Percentiles rank a stretch among this genome's conserved stretches.
Conservation (phyloP, 2,113 vertebrate species). For the Tringa solitaria region DNA sequence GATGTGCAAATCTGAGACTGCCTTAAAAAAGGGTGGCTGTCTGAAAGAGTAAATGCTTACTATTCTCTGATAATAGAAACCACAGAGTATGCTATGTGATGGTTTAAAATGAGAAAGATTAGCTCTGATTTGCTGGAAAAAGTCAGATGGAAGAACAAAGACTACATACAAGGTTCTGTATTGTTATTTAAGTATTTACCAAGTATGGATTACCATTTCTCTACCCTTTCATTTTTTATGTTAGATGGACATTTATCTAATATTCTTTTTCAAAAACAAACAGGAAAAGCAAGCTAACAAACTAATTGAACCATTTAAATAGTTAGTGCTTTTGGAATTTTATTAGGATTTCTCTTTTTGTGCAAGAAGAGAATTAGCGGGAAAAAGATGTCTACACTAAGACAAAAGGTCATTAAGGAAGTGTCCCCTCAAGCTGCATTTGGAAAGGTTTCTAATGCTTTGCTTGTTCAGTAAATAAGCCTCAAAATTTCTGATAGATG, state of each 20-base stretch:
- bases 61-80: not conserved
- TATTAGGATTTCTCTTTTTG: not conserved
- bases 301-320: not conserved
- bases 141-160: not conserved
- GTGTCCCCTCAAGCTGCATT: not conserved
- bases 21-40: not conserved
- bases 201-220: not conserved
- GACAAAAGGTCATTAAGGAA: not conserved
- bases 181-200: not conserved
- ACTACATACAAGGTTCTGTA: not conserved
- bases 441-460: not conserved
- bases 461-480: not conserved
- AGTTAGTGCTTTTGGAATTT: not conserved
- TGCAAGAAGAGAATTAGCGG: not conserved
- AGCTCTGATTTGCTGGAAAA: not conserved
- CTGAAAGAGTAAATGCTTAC: not conserved
- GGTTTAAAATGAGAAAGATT: not conserved
- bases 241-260: not conserved
- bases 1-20: not conserved
- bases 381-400: not conserved
- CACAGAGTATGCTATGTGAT: not conserved
- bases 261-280: not conserved
- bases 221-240: not conserved
- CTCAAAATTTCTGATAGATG: not conserved
- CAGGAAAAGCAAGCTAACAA: not conserved